These are phyloP conservation scores for Heliconius hortense DNA, from an alignment of 2,888 invertebrate genomes.

Conservation along the genomic window DNA sequence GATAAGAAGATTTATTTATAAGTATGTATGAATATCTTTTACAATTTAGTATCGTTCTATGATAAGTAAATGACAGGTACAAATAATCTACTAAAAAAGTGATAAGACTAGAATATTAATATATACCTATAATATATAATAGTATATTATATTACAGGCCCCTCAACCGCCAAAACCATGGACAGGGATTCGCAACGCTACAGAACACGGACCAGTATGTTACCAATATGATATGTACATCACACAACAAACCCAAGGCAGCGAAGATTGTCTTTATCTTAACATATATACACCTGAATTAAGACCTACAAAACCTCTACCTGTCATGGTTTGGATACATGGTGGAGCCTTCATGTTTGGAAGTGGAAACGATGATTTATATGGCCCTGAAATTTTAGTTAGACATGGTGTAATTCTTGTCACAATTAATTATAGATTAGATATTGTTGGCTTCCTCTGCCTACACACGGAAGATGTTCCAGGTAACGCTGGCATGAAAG, in stretches of 20 bases:
- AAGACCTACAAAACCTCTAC: conserved; percentile 45
- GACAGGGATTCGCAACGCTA: conserved; percentile 58
- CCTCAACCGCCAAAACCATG: conserved; percentile 55
- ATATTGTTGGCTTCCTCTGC: conserved; percentile 58
- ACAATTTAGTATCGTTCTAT: background rate
- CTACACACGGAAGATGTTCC: conserved; percentile 57
- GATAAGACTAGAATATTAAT: background rate
- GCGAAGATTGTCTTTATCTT: conserved; percentile 62
- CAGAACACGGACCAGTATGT: conserved; percentile 52
- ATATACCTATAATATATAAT: background rate
- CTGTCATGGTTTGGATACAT: conserved; percentile 64
- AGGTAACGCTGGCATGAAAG: conserved; percentile 63
- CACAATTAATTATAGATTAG: conserved; percentile 62
- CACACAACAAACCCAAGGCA: conserved; percentile 45
- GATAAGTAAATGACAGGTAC: background rate
- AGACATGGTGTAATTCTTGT: conserved; percentile 56
- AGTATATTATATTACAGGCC: conserved; percentile 48
- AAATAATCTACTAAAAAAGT: background rate
- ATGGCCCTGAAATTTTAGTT: conserved; percentile 59
- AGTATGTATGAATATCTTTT: background rate
- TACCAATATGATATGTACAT: conserved; percentile 54
- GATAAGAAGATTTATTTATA: no score
- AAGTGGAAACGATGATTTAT: conserved; percentile 54
- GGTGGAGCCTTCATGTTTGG: conserved; percentile 57
- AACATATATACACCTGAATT: conserved; percentile 61